Evolutionary conservation across 2,113 vertebrate genomes (phyloP), one percentile per base, ranked within the genome.

Genomic region (Chrysochloris asiatica): DNA sequence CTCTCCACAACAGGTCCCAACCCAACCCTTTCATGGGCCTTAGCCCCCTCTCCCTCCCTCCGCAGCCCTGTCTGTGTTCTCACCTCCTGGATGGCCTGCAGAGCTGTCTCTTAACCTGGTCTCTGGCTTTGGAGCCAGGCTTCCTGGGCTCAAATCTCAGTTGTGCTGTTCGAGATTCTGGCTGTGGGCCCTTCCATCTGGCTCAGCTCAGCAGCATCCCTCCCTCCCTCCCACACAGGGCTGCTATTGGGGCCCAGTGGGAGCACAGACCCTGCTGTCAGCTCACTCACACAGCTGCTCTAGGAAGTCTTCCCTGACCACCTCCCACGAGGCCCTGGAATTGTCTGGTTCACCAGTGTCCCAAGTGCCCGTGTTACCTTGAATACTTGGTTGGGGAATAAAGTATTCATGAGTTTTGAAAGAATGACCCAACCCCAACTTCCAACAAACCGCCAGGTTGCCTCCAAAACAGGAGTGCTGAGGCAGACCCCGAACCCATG

Each of bases 371-470:
- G 47, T 36, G 72, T 33, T 38, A 61, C 33, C 72, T 8, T 16
- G 33, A 78, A 52, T 61, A 26, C 48, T 43, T 54, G 65, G 2
- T 2, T 19, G n/a, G 26, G 30, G 13, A 61, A 41, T 11, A 59
- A 38, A 59, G 56, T 0, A 3, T 9, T 7, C 82, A 28, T 2
- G 17, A 24, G n/a, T n/a, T 86, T 50, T 43, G 61, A 81, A 92
- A 69, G 41, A 43, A 59, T 47, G 71, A 54, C 7, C 19, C 17
- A 59, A 48, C 24, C 6, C 48, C 36, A 61, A 76, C 26, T 13
- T 63, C 63, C 17, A 14, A 26, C 0, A 10, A 45, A 12, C 30
- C 0, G 2, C 48, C 4, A 54, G 19, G 26, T 24, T 4, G 17
- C 24, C 47, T 45, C n/a, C 0, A 14, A 85, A 69, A 1, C 26